phyloP scores from a whole-genome alignment of 2,797 vertebrate genomes.

The Squalus acanthias region DNA sequence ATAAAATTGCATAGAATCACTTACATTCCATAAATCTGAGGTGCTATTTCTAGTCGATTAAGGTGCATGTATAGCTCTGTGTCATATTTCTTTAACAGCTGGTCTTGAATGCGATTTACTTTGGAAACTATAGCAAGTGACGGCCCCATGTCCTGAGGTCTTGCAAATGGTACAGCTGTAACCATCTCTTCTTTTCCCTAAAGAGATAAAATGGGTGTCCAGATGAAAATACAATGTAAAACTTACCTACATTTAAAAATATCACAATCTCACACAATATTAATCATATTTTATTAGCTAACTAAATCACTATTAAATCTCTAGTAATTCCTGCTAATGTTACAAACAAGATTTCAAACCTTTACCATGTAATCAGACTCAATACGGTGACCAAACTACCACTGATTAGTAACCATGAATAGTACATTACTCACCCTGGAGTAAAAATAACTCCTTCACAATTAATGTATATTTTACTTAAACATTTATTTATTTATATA shows the following conservation, averaged over 20 bases:
- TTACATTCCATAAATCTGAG: constrained; percentile 97
- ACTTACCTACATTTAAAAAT: not conserved
- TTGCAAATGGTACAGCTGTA: constrained; percentile 85
- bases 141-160: constrained; percentile 88
- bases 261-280: not conserved
- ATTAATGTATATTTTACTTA: not conserved
- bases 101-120: constrained; percentile 97
- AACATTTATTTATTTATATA: not conserved
- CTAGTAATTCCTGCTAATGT: not conserved
- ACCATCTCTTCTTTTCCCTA: constrained; percentile 90
- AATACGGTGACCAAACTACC: not conserved
- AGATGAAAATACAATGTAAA: not conserved
- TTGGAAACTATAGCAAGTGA: constrained; percentile 95
- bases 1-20: constrained; percentile 51
- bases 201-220: constrained; percentile 35
- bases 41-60: constrained; percentile 93
- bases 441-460: not conserved
- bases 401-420: not conserved
- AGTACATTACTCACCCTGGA: not conserved
- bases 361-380: not conserved
- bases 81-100: constrained; percentile 94
- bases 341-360: not conserved
- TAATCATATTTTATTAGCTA: not conserved
- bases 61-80: constrained; percentile 94
- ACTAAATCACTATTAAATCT: not conserved